phyloP scores from a whole-genome alignment of 2,888 invertebrate genomes.

The Antheraea assamensis region DNA sequence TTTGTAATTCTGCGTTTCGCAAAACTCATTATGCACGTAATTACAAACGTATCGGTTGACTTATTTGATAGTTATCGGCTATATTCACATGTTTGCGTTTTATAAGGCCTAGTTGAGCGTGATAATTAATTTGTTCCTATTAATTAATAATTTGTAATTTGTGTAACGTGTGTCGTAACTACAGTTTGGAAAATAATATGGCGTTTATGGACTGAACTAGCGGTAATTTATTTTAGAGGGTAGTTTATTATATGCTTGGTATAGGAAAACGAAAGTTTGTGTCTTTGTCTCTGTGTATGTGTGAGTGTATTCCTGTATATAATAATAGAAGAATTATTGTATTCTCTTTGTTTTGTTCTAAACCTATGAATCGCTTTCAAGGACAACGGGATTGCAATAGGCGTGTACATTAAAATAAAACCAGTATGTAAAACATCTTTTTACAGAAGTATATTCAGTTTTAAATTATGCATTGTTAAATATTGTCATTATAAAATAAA shows the following conservation, averaged over 20 bases:
- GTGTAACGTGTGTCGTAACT: neutral
- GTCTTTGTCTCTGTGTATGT: no score
- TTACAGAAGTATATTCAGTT: no score
- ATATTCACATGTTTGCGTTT: conserved; percentile 21
- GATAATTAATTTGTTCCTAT: conserved; percentile 32
- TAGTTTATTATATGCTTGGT: neutral
- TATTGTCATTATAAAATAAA: no score
- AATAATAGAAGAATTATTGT: no score
- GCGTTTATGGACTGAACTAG: neutral
- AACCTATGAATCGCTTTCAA: no score
- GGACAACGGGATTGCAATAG: no score
- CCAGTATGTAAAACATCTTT: no score
- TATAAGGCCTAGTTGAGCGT: conserved; percentile 24
- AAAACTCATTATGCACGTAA: conserved; percentile 55
- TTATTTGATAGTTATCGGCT: conserved; percentile 55
- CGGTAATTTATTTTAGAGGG: neutral
- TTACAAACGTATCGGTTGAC: conserved; percentile 51
- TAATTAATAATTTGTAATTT: conserved; percentile 4
- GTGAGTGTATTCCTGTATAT: no score
- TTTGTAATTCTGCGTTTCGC: conserved; percentile 37
- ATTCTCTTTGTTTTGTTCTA: no score
- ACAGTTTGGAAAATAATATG: neutral
- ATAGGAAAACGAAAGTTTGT: no score
- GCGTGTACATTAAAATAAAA: no score
- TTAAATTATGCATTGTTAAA: no score